Evolutionary conservation across 2,797 vertebrate species (phyloP).

Genomic region (Pteropus rufus): DNA sequence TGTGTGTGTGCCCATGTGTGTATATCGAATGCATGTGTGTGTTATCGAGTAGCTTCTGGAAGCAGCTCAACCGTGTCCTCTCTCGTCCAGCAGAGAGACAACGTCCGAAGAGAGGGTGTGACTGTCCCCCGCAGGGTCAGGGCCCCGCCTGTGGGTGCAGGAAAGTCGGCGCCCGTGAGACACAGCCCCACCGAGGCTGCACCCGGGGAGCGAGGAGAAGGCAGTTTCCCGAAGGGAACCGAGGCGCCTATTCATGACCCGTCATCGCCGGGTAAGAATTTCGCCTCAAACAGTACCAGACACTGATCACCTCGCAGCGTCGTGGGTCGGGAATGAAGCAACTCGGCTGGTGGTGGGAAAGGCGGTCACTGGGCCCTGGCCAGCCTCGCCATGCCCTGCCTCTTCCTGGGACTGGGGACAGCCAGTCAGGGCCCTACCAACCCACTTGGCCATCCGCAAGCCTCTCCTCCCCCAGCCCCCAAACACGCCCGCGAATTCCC

Average conservation of each 20-base stretch:
- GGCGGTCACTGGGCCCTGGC: background rate
- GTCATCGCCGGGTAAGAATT: background rate
- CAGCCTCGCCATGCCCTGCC: background rate
- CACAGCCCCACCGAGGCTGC: too few relatives aligned
- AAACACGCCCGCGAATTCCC: background rate
- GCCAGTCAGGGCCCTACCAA: background rate
- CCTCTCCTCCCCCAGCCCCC: fast-evolving
- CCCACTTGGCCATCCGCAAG: fast-evolving
- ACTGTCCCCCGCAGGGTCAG: background rate
- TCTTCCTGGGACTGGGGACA: background rate
- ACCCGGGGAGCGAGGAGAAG: too few relatives aligned
- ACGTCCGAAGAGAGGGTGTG: too few relatives aligned
- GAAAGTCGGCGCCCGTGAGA: too few relatives aligned
- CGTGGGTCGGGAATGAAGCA: too few relatives aligned
- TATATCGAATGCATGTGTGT: background rate
- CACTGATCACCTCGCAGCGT: too few relatives aligned
- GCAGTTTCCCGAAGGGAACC: too few relatives aligned
- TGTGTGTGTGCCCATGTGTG: background rate
- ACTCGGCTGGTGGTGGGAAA: too few relatives aligned
- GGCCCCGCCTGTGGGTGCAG: background rate
- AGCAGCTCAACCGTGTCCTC: background rate
- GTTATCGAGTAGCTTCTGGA: background rate
- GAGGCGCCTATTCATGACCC: too few relatives aligned
- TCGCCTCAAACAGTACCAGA: too few relatives aligned
- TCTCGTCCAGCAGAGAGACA: too few relatives aligned